A percentile compares a stretch with the other conserved stretches of the same genome.
These are phyloP conservation scores for Nyctibius grandis DNA, from an alignment of 2,797 vertebrate species.

Conservation along the genomic window DNA sequence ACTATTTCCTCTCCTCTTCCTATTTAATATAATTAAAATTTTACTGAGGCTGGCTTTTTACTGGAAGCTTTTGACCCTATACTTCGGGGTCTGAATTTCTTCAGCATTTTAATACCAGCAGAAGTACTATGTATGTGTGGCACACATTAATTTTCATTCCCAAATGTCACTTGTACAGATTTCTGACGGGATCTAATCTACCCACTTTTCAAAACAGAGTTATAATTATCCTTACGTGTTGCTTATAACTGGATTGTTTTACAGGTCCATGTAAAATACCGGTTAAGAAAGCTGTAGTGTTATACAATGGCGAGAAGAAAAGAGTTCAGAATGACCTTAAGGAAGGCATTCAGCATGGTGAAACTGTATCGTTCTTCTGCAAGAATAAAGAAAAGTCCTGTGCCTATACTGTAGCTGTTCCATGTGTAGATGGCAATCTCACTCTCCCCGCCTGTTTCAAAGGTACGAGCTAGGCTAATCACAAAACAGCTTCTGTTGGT, in stretches of 20 bases:
- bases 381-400: slow-evolving; percentile 81
- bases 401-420: slow-evolving; percentile 77
- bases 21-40: background rate
- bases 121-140: background rate
- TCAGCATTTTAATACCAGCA: background rate
- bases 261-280: slow-evolving; percentile 83
- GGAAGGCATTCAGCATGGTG: slow-evolving; percentile 79
- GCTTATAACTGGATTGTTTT: background rate
- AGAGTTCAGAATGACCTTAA: slow-evolving; percentile 80
- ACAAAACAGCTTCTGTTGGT: background rate
- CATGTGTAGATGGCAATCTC: slow-evolving; percentile 80
- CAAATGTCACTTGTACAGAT: background rate
- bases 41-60: background rate
- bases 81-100: background rate
- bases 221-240: background rate
- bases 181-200: background rate
- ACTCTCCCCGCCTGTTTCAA: slow-evolving; percentile 83
- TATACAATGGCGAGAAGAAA: slow-evolving; percentile 79
- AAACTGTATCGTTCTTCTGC: slow-evolving; percentile 84
- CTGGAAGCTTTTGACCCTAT: background rate
- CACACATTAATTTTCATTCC: background rate
- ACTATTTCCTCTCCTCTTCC: background rate
- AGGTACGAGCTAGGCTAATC: slow-evolving; percentile 66
- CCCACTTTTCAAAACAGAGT: background rate
- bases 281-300: slow-evolving; percentile 82